Evolutionary conservation across 2,113 vertebrate genomes (phyloP).

Genomic region (Lanius ludovicianus): DNA sequence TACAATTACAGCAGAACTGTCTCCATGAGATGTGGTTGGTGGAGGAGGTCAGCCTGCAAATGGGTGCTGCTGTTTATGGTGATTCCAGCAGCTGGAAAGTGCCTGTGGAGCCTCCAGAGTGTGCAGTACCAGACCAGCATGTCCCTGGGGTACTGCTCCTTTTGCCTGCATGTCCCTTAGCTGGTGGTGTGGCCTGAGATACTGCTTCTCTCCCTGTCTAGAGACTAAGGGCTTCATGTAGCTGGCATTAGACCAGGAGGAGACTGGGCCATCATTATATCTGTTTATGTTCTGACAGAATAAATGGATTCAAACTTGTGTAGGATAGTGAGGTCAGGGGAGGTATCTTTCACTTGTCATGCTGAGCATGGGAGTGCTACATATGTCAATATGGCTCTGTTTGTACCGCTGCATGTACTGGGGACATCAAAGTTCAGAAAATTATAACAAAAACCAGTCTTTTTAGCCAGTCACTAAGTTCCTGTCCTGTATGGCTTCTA

Average conservation of each 20-base stretch:
- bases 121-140: fast-evolving
- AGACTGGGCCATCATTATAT: neutral
- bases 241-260: neutral
- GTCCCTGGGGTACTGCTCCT: fast-evolving
- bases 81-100: neutral
- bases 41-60: neutral
- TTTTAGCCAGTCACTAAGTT: neutral
- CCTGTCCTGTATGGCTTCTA: neutral
- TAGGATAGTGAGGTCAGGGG: neutral
- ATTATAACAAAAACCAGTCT: neutral
- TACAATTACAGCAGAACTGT: neutral
- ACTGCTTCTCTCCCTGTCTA: neutral
- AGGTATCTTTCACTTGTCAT: neutral
- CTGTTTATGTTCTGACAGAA: neutral
- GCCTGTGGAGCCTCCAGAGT: neutral
- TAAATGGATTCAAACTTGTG: neutral
- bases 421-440: neutral
- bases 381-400: neutral
- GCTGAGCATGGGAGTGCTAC: neutral
- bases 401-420: neutral
- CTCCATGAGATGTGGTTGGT: neutral
- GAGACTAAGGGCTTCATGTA: neutral
- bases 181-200: neutral
- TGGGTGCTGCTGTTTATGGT: neutral
- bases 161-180: fast-evolving